Evolutionary conservation across 1,140 invertebrate genomes (phyloP), one percentile per base, ranked within the genome.

Genomic region (Polyergus mexicanus): DNA sequence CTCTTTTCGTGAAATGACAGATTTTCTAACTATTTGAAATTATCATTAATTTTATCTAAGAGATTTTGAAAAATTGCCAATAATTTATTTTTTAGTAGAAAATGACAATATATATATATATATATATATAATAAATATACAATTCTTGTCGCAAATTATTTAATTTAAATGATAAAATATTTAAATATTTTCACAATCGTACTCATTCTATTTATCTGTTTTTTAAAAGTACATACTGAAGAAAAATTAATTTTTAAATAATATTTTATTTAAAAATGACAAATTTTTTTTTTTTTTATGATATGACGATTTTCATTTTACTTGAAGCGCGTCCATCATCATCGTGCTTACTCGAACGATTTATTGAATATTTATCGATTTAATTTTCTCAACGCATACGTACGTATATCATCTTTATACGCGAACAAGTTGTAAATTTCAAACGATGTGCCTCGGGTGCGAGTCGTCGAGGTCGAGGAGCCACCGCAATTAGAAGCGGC

Each of bases 401-500:
- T 28, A 32, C 35, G 44, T 47, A 47, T 47, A 13, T 19, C 3
- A 25, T 32, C 25, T 28, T 28, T 72, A 35, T 72, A 35, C 1
- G 44, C 63, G 22, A 10, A 13, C 22, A 56, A 25, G 38, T 19
- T 58, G 10, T 22, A 25, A 60, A 60, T 38, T n/a, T n/a, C 19
- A 28, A 19, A 16, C 38, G 56, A 22, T 13, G 47, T 51, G 47
- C 47, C 47, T 51, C 65, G 65, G 69, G 58, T 60, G 47, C 47
- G 47, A 54, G 47, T 19, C 32, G 16, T 2, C 10, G 86, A 89
- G 83, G 78, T 8, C 10, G 86, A 89, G 83, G 78, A 66, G 38
- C 41, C 28, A 32, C 47, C 58, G 60, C 75, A 85, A 88, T 85
- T 88, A 87, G 60, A 85, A 54, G 72, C 84, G 66, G 77, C 74